Conservation (phyloP, 64 coral and sea anemone species). For the Acropora tenuis region DNA sequence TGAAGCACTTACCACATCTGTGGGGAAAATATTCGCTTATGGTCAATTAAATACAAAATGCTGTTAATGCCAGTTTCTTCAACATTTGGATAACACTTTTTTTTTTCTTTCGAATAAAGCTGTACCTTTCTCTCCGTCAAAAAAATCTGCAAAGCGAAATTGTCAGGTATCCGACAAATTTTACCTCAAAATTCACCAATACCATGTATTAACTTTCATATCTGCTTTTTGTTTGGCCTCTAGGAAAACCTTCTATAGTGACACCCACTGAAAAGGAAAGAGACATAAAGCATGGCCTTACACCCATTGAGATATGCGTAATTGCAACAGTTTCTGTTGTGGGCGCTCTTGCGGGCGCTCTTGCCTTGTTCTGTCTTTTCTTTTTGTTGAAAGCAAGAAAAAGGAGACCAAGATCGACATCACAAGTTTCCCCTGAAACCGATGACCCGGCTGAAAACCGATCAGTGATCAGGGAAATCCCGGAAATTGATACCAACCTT, state of each 20-base stretch:
- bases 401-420: neutral
- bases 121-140: too few relatives aligned
- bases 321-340: neutral
- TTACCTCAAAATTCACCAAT: too few relatives aligned
- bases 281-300: slow-evolving; percentile 1
- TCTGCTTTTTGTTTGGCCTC: neutral
- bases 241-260: neutral
- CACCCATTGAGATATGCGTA: slow-evolving; percentile 5
- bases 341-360: neutral
- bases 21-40: too few relatives aligned
- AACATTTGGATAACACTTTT: too few relatives aligned
- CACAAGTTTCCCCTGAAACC: neutral
- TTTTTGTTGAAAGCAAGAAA: neutral
- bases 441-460: neutral
- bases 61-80: too few relatives aligned
- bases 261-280: neutral
- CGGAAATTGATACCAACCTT: slow-evolving; percentile 4
- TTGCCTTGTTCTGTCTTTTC: slow-evolving; percentile 5
- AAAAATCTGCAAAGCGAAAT: too few relatives aligned
- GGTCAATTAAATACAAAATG: too few relatives aligned
- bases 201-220: neutral
- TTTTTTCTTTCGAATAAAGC: too few relatives aligned
- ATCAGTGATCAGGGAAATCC: neutral
- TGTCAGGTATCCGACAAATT: too few relatives aligned
- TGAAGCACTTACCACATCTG: too few relatives aligned